A percentile compares a stretch with the other conserved stretches of the same genome.
Evolutionary conservation across 2,113 vertebrate species (phyloP).

Genomic region (Seriola aureovittata): DNA sequence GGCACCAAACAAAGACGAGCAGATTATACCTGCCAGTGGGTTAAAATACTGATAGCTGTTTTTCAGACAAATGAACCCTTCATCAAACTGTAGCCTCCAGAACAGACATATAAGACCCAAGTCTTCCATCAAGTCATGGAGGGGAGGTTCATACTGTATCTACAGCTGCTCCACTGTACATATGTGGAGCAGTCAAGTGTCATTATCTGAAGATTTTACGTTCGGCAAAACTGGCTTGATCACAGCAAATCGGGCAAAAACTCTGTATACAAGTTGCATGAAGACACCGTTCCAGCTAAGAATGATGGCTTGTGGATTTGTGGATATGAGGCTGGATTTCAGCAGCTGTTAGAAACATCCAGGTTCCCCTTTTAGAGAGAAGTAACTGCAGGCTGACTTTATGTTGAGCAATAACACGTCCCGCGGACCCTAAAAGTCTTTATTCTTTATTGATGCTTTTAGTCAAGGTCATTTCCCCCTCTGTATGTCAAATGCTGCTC

Average conservation of each 20-base stretch:
- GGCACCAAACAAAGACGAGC: conserved; percentile 32
- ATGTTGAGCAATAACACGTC: background rate
- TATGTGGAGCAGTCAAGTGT: background rate
- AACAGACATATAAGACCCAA: background rate
- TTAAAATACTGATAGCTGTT: conserved; percentile 16
- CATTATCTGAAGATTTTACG: background rate
- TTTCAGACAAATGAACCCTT: conserved; percentile 43
- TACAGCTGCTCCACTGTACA: background rate
- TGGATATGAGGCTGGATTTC: background rate
- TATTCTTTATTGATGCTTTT: background rate
- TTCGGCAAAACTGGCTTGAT: background rate
- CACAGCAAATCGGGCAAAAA: background rate
- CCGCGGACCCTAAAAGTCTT: background rate
- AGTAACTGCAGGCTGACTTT: background rate
- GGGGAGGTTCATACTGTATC: background rate
- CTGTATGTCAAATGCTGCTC: background rate
- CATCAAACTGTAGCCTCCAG: conserved; percentile 4
- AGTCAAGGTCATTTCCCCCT: conserved; percentile 3
- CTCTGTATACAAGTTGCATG: background rate
- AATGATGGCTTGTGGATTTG: background rate
- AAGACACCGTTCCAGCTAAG: background rate
- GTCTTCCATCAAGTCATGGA: background rate
- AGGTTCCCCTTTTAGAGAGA: background rate
- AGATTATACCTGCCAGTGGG: conserved; percentile 22
- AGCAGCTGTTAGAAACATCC: background rate